Conservation (phyloP, 2,888 invertebrate genomes). For the Augiades crinisus region DNA sequence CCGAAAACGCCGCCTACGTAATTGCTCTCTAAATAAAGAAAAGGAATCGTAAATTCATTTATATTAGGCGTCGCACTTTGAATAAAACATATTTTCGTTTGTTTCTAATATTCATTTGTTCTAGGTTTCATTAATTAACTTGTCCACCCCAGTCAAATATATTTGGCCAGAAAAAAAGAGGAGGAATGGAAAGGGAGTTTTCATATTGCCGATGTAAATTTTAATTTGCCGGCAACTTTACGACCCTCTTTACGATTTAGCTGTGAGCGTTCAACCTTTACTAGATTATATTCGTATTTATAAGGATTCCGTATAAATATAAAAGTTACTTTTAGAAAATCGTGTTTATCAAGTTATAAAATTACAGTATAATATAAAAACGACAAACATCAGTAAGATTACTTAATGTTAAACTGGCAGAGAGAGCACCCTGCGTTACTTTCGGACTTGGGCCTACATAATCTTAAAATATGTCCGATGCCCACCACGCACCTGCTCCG, state of each 20-base stretch:
- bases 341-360: no score
- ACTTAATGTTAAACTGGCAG: constrained; percentile 6
- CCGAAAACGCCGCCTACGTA: constrained; percentile 24
- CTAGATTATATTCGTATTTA: constrained; percentile 66
- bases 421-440: constrained; percentile 8
- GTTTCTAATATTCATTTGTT: constrained; percentile 43
- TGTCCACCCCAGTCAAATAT: constrained; percentile 70
- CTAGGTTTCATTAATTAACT: constrained; percentile 72
- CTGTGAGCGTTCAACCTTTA: constrained; percentile 72
- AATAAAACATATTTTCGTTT: constrained; percentile 27
- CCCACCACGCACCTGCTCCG: constrained; percentile 17
- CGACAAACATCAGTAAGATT: no score
- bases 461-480: constrained; percentile 21
- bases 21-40: constrained; percentile 17
- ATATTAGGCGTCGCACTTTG: constrained; percentile 14
- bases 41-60: constrained; percentile 14
- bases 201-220: constrained; percentile 79
- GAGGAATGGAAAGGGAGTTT: constrained; percentile 67
- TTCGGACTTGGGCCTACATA: constrained; percentile 16
- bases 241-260: constrained; percentile 76
- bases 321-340: background rate
- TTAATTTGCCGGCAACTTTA: constrained; percentile 78
- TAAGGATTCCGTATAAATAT: constrained; percentile 51
- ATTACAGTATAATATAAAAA: no score
- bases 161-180: constrained; percentile 60